Conservation (phyloP, 2,797 vertebrate species). For the Phyllotis vaccarum region DNA sequence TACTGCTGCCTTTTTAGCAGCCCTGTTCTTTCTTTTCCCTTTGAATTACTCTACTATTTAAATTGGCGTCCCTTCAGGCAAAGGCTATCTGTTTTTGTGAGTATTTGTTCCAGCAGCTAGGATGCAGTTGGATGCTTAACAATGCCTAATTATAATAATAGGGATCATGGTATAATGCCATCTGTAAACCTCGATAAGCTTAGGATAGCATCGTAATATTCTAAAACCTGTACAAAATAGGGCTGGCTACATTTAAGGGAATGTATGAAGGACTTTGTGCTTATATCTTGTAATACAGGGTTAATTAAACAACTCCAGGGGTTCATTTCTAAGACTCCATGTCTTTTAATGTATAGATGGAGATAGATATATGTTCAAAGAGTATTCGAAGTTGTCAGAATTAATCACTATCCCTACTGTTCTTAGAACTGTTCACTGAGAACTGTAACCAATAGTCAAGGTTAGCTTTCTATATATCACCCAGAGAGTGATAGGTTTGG, state of each 20-base stretch:
- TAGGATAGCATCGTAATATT: constrained; percentile 47
- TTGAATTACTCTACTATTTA: constrained; percentile 50
- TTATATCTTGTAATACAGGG: neutral
- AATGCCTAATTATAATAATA: constrained; percentile 66
- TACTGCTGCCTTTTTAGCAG: constrained; percentile 7
- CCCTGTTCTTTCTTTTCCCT: constrained; percentile 46
- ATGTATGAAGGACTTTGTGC: neutral
- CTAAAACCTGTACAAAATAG: constrained; percentile 31
- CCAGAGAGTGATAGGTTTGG: neutral
- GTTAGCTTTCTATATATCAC: neutral
- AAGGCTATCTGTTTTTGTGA: constrained; percentile 39
- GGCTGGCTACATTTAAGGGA: constrained; percentile 24
- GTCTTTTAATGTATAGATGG: neutral
- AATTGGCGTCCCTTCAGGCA: neutral
- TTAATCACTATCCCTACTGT: constrained; percentile 9
- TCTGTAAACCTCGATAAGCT: constrained; percentile 65
- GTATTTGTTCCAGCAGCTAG: constrained; percentile 48
- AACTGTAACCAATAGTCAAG: neutral
- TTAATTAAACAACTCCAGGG: constrained; percentile 51
- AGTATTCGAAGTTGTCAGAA: constrained; percentile 51
- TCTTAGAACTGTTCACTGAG: constrained; percentile 21
- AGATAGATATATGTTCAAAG: neutral
- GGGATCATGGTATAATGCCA: constrained; percentile 39
- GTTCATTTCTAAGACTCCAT: constrained; percentile 22
- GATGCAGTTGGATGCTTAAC: constrained; percentile 44